Conservation (phyloP, 1,140 invertebrate species). For the Coboldia fuscipes region DNA sequence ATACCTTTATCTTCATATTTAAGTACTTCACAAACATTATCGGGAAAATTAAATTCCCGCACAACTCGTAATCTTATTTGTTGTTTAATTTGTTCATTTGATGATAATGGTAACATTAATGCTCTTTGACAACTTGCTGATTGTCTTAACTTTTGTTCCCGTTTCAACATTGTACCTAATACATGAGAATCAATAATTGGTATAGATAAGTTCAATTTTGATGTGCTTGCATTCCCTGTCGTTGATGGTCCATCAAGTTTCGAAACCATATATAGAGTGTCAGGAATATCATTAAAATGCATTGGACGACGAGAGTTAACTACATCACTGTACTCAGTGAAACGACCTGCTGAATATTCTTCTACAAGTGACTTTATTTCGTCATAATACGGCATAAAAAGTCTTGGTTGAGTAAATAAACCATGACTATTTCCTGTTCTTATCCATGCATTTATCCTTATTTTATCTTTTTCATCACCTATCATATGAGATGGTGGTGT, state of each 20-base stretch:
- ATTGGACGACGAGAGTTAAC: constrained; percentile 46
- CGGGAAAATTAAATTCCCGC: constrained; percentile 82
- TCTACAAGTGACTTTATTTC: constrained; percentile 75
- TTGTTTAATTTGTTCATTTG: constrained; percentile 50
- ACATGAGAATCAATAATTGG: constrained; percentile 51
- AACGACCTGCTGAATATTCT: constrained; percentile 42
- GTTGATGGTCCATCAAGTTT: constrained; percentile 25
- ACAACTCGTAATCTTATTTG: constrained; percentile 73
- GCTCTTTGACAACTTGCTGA: constrained; percentile 61
- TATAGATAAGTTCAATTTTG: constrained; percentile 33
- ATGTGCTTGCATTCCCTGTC: constrained; percentile 35
- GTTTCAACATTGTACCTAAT: constrained; percentile 60
- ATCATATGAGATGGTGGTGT: constrained; percentile 76
- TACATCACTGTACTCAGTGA: constrained; percentile 47
- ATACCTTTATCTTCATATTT: too few relatives aligned
- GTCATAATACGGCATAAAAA: constrained; percentile 87
- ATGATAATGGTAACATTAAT: constrained; percentile 46
- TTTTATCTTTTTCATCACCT: constrained; percentile 41
- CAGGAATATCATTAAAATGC: constrained; percentile 59
- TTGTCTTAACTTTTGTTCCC: constrained; percentile 64
- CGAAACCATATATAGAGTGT: constrained; percentile 81
- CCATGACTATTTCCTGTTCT: constrained; percentile 55
- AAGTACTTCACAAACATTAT: constrained; percentile 77
- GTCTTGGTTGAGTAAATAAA: constrained; percentile 60
- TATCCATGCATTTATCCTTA: constrained; percentile 69